Conservation (phyloP, 1,140 invertebrate genomes). For the Leptinotarsa defecta region DNA sequence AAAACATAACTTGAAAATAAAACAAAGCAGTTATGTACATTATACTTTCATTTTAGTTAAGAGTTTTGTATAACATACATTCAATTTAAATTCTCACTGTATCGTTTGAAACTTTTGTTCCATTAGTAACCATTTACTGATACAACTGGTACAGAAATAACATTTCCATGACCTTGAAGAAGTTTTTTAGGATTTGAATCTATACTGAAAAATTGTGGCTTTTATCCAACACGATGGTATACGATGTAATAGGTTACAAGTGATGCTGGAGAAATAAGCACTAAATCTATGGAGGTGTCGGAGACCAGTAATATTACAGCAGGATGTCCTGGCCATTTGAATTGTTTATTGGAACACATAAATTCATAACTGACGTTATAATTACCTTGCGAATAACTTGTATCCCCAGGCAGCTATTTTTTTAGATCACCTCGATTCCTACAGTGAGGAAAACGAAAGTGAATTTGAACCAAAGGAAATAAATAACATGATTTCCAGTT, state of each 20-base stretch:
- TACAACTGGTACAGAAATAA: too few relatives aligned
- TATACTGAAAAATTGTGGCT: too few relatives aligned
- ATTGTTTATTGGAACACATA: slow-evolving; percentile 47
- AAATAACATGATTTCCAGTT: not conserved
- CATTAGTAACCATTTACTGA: too few relatives aligned
- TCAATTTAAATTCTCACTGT: too few relatives aligned
- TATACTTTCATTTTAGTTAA: too few relatives aligned
- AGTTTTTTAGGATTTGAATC: too few relatives aligned
- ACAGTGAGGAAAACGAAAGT: too few relatives aligned
- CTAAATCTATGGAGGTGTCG: slow-evolving; percentile 11
- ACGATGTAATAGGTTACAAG: not conserved
- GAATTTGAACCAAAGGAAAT: not conserved
- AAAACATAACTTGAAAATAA: too few relatives aligned
- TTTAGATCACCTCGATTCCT: slow-evolving; percentile 18
- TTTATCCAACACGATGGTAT: not conserved
- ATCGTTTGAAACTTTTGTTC: too few relatives aligned
- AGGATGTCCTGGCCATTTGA: slow-evolving; percentile 41
- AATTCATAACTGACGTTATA: slow-evolving; percentile 46
- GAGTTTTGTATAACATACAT: too few relatives aligned
- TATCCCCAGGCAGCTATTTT: slow-evolving; percentile 32
- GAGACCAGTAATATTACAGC: slow-evolving; percentile 25
- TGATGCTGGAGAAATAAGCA: not conserved
- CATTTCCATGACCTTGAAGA: too few relatives aligned
- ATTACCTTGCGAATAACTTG: slow-evolving; percentile 45
- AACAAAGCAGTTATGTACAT: too few relatives aligned